phyloP scores from a whole-genome alignment of 2,888 invertebrate species.

The Arctia plantaginis region DNA sequence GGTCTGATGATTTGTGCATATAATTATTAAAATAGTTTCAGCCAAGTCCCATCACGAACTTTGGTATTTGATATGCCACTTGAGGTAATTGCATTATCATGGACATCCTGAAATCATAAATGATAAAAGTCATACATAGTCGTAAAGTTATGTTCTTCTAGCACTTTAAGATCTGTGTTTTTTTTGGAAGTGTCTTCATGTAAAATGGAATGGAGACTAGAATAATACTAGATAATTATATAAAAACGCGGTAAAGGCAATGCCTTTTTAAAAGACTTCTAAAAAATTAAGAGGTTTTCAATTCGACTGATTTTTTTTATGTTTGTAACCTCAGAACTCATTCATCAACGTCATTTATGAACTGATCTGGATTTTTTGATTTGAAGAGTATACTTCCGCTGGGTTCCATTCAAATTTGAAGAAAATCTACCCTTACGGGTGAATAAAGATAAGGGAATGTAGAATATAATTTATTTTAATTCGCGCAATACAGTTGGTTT shows the following conservation, averaged over 20 bases:
- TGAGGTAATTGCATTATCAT: slow-evolving; percentile 95
- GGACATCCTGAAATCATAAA: slow-evolving; percentile 89
- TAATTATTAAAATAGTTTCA: slow-evolving; percentile 70
- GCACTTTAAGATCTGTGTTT: background rate
- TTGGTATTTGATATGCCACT: slow-evolving; percentile 93
- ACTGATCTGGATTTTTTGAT: too few relatives aligned
- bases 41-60: slow-evolving; percentile 94
- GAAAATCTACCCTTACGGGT: too few relatives aligned
- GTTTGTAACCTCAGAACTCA: too few relatives aligned
- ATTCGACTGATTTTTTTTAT: too few relatives aligned
- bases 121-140: slow-evolving; percentile 18
- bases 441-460: too few relatives aligned
- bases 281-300: too few relatives aligned
- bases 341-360: too few relatives aligned
- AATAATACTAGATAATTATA: background rate
- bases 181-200: background rate
- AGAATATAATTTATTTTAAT: too few relatives aligned
- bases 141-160: background rate
- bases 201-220: background rate
- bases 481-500: too few relatives aligned
- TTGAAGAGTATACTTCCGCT: too few relatives aligned
- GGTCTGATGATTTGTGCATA: slow-evolving; percentile 57
- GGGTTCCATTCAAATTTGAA: too few relatives aligned
- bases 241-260: background rate
- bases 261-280: too few relatives aligned